Conservation (phyloP, 1,140 invertebrate species). For the Drosophila grimshawi region DNA sequence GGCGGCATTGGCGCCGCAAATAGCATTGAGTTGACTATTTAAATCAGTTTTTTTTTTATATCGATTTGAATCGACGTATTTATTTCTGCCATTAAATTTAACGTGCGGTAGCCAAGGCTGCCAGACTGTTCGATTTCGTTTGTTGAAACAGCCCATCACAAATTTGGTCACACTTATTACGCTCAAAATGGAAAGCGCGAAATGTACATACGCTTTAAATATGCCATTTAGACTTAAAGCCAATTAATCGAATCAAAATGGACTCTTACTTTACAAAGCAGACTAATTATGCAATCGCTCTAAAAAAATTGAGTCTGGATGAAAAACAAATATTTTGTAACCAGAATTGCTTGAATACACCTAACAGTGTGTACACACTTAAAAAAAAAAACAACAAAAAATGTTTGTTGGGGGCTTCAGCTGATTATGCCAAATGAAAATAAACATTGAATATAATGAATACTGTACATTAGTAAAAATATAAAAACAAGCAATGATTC, state of each 20-base stretch:
- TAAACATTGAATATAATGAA: no score
- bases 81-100: not conserved
- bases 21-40: not conserved
- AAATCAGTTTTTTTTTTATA: constrained; percentile 9
- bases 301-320: no score
- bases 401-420: not conserved
- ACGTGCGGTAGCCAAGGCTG: not conserved
- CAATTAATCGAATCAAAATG: not conserved
- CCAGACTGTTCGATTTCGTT: not conserved
- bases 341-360: not conserved
- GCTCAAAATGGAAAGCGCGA: not conserved
- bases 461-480: not conserved
- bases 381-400: not conserved
- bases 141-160: no score
- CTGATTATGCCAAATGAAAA: not conserved
- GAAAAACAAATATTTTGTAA: not conserved
- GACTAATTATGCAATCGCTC: not conserved
- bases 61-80: not conserved
- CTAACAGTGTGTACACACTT: constrained; percentile 25
- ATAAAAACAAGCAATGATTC: not conserved
- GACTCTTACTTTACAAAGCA: not conserved
- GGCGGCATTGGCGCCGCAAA: constrained; percentile 10
- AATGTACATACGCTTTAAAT: not conserved
- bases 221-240: not conserved
- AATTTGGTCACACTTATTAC: constrained; percentile 25